Evolutionary conservation across 2,113 vertebrate genomes (phyloP).

Genomic region (Eulemur rufifrons): DNA sequence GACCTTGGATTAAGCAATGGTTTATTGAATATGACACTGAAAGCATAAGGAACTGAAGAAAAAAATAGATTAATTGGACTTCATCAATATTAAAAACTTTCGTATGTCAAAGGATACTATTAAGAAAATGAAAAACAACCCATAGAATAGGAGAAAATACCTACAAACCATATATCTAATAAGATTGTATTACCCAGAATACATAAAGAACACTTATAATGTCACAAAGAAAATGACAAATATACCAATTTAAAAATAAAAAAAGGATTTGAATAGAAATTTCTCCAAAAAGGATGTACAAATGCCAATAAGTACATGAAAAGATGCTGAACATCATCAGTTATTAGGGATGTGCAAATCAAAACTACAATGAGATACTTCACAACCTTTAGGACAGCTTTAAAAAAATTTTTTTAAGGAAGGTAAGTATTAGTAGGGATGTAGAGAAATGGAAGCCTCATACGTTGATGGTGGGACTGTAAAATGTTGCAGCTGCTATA

Average conservation of each 20-base stretch:
- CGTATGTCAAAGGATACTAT: neutral
- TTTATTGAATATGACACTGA: neutral
- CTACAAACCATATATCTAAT: neutral
- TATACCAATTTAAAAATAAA: neutral
- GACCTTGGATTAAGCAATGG: neutral
- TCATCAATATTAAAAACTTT: neutral
- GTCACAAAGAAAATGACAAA: neutral
- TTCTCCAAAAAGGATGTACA: neutral
- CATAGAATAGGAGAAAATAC: neutral
- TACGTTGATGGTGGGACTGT: neutral
- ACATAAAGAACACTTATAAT: neutral
- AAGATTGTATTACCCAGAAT: neutral
- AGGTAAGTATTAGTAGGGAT: neutral
- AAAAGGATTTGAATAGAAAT: neutral
- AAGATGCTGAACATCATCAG: neutral
- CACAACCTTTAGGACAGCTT: neutral
- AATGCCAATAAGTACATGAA: neutral
- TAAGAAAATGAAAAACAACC: neutral
- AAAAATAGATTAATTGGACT: neutral
- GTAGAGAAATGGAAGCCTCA: neutral
- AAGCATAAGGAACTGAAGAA: neutral
- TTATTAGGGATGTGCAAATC: neutral
- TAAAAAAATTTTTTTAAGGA: neutral
- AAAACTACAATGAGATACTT: neutral
- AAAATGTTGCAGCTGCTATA: neutral